Percentiles rank a stretch among this genome's conserved stretches.
phyloP scores from a whole-genome alignment of 2,113 vertebrate species.

The Eulemur macaco region DNA sequence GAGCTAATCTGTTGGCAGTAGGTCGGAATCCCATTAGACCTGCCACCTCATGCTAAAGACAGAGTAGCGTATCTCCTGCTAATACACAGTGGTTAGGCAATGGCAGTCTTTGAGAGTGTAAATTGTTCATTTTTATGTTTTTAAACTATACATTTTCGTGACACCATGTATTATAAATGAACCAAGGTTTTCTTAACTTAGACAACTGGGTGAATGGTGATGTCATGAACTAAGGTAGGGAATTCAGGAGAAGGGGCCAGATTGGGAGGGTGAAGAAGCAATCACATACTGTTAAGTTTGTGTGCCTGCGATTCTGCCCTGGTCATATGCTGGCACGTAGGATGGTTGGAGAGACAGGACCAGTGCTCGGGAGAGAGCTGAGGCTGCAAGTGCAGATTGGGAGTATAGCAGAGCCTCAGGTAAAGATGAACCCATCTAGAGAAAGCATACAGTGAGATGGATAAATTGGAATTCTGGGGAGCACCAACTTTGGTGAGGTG shows the following conservation, averaged over 20 bases:
- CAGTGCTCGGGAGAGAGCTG: neutral
- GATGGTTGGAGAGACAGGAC: neutral
- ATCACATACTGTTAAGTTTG: neutral
- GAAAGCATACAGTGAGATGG: neutral
- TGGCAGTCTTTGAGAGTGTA: neutral
- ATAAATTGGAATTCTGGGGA: neutral
- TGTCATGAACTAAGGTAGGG: neutral
- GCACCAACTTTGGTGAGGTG: neutral
- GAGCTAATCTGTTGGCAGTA: neutral
- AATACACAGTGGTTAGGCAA: neutral
- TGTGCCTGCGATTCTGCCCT: neutral
- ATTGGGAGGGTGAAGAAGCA: neutral
- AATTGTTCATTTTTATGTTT: neutral
- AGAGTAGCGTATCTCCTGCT: neutral
- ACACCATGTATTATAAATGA: neutral
- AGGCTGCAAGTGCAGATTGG: neutral
- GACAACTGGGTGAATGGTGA: neutral
- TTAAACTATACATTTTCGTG: neutral
- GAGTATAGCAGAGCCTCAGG: neutral
- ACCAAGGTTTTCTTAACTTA: neutral
- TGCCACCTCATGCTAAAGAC: neutral
- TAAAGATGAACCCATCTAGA: neutral
- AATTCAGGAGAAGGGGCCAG: neutral
- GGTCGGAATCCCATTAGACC: neutral
- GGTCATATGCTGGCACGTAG: neutral